A percentile compares a stretch with the other conserved stretches of the same genome.
Evolutionary conservation across 2,888 invertebrate genomes (phyloP).

Genomic region (Antheraea yamamai): DNA sequence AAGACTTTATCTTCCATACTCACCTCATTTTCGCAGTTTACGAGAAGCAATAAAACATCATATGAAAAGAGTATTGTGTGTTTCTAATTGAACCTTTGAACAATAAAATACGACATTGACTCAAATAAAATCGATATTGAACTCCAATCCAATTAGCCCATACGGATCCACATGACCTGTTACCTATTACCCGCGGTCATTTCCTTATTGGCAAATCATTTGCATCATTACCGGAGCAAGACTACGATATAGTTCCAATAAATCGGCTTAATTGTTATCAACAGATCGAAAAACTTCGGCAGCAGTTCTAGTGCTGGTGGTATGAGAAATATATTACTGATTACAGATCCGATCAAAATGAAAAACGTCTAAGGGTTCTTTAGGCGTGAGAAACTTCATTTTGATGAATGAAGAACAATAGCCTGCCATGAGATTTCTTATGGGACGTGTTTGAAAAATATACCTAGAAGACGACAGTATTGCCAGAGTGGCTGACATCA

Average conservation of each 20-base stretch:
- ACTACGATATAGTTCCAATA: background rate
- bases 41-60: background rate
- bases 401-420: constrained; percentile 31
- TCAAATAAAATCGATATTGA: background rate
- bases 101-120: background rate
- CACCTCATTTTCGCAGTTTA: background rate
- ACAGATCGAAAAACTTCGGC: background rate
- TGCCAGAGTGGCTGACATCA: constrained; percentile 32
- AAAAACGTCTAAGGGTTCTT: constrained; percentile 16
- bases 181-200: background rate
- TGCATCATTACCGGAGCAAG: background rate
- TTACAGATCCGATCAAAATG: constrained; percentile 34
- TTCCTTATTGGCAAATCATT: constrained; percentile 19
- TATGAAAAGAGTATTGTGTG: background rate
- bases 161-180: background rate
- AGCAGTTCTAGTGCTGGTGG: constrained; percentile 28
- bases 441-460: constrained; percentile 28
- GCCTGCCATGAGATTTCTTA: constrained; percentile 31
- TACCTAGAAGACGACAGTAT: constrained; percentile 31
- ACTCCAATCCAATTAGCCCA: background rate
- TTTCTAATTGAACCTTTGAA: background rate
- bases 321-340: constrained; percentile 34
- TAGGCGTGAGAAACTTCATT: constrained; percentile 26
- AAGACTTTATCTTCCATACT: no score
- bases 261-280: background rate